Conservation (phyloP, 2,888 invertebrate species). For the Pandemis cinnamomeana region DNA sequence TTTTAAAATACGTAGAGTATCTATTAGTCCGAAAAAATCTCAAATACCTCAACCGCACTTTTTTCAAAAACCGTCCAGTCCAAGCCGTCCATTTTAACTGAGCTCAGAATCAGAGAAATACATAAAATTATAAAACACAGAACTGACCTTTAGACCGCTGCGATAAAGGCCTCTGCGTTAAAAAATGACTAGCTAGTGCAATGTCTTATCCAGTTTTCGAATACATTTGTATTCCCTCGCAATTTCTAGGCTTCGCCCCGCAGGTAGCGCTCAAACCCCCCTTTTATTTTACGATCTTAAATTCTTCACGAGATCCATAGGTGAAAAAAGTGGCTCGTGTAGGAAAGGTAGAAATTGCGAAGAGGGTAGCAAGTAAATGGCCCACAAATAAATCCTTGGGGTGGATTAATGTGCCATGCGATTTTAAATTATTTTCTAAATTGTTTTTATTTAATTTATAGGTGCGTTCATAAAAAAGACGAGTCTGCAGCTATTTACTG, state of each 20-base stretch:
- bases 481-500: background rate
- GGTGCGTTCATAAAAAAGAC: constrained; percentile 3
- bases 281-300: constrained; percentile 82
- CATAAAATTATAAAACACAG: too few species aligned
- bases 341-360: constrained; percentile 57
- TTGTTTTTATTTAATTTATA: constrained; percentile 42
- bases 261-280: constrained; percentile 63
- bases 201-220: constrained; percentile 45
- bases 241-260: constrained; percentile 60
- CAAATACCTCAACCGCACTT: too few species aligned
- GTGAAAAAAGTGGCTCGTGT: constrained; percentile 65
- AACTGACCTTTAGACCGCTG: too few species aligned
- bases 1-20: too few species aligned
- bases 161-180: background rate
- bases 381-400: constrained; percentile 47
- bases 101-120: too few species aligned
- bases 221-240: constrained; percentile 48
- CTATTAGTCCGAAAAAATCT: too few species aligned
- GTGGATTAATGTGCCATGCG: constrained; percentile 66
- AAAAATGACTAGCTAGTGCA: background rate
- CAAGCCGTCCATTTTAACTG: too few species aligned
- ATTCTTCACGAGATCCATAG: constrained; percentile 79
- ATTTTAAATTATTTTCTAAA: constrained; percentile 42
- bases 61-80: too few species aligned
- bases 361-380: constrained; percentile 61